Base-by-base conservation (phyloP, 2,113 vertebrate species). In the Forbesichthys agassizii region DNA sequence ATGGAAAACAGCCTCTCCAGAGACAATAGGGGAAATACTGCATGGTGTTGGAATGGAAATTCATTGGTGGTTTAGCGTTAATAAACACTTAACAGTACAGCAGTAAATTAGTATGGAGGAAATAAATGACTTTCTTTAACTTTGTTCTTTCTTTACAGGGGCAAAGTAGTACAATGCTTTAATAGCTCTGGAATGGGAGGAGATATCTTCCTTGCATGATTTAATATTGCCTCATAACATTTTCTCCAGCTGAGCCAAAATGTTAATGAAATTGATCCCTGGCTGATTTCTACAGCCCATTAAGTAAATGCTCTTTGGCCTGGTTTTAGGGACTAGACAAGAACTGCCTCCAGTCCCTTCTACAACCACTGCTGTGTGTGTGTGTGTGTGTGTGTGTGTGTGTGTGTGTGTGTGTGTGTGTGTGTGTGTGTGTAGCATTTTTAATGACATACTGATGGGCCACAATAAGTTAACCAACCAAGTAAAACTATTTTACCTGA, bases 211-310 rank as follows among this genome's bases (percentile, higher is more conserved):
- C 16, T 69, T 67, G 54, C 69, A 55, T 77, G n/a, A 84, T 81
- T 83, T 83, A 71, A 75, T 76, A 36, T 48, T 55, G 54, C 51
- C 54, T 62, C 52, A 60, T 66, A 81, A 74, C 58, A 59, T 5
- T 69, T 68, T 33, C 63, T 52, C 46, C 52, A 70, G 56, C 73
- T 66, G 52, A 71, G 66, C 67, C 73, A 81, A 78, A 80, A 79
- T 74, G 75, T 76, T 84, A 85, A 86, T 85, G 64, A 86, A 81
- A 84, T 79, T 66, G 59, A 85, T 82, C 70, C 64, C 73, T 78
- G 73, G 69, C 66, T 78, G 82, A 69, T 68, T 78, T 78, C 56
- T 81, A 1, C 60, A 64, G 33, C 66, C 66, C 70, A 69, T 86
- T 76, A 74, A 67, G 42, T 64, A 71, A 84, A 74, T 62, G 58